A percentile compares a stretch with the other conserved stretches of the same genome.
phyloP scores from a whole-genome alignment of 2,888 invertebrate genomes.

The Pedicia rivosa region DNA sequence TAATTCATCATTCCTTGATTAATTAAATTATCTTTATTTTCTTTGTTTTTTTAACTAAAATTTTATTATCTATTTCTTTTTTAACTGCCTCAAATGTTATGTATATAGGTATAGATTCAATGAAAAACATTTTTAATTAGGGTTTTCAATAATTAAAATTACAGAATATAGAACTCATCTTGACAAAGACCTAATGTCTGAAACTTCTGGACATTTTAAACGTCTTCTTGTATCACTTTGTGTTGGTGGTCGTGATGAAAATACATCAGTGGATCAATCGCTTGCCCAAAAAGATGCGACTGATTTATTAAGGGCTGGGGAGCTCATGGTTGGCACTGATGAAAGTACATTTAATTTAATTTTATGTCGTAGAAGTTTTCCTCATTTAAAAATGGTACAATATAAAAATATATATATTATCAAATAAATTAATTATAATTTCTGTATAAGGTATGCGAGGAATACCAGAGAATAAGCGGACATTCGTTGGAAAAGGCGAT shows the following conservation, averaged over 20 bases:
- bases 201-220: slow-evolving; percentile 86
- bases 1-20: too few relatives aligned
- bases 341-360: slow-evolving; percentile 75
- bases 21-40: too few relatives aligned
- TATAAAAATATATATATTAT: too few relatives aligned
- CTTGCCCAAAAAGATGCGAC: slow-evolving; percentile 69
- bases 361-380: slow-evolving; percentile 59
- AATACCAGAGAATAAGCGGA: slow-evolving; percentile 45
- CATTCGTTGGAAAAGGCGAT: slow-evolving; percentile 66
- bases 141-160: too few relatives aligned
- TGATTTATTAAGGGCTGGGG: slow-evolving; percentile 60
- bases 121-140: too few relatives aligned
- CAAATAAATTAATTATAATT: too few relatives aligned
- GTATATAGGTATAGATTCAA: too few relatives aligned
- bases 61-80: too few relatives aligned
- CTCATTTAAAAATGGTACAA: slow-evolving; percentile 37
- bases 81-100: too few relatives aligned
- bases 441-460: too few relatives aligned
- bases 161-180: slow-evolving; percentile 57
- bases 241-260: slow-evolving; percentile 55
- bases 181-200: slow-evolving; percentile 68
- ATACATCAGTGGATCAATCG: slow-evolving; percentile 49
- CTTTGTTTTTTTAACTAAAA: too few relatives aligned
- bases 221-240: slow-evolving; percentile 77
- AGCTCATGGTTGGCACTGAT: slow-evolving; percentile 55